A percentile compares a stretch with the other conserved stretches of the same genome.
These are phyloP conservation scores for Cryptomyrus ogoouensis DNA, from an alignment of 2,113 vertebrate species.

Conservation along the genomic window DNA sequence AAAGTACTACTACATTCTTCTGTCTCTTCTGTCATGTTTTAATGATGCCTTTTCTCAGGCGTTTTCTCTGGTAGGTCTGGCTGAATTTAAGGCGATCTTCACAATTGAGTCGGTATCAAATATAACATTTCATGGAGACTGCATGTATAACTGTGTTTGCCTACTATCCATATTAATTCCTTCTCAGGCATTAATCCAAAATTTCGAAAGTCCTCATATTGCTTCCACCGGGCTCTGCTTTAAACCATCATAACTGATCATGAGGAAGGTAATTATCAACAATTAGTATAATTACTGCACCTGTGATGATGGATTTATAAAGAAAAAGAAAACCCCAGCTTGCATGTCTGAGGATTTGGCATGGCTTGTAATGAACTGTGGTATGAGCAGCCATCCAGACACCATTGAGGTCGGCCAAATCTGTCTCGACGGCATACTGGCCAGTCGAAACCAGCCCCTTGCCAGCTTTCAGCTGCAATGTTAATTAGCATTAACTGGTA, in stretches of 20 bases:
- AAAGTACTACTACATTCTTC: neutral
- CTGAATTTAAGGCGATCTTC: neutral
- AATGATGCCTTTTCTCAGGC: neutral
- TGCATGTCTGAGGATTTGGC: neutral
- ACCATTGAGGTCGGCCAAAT: neutral
- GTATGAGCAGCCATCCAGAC: neutral
- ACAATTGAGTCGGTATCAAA: neutral
- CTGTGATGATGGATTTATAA: neutral
- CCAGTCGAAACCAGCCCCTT: neutral
- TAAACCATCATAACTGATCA: neutral
- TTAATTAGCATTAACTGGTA: neutral
- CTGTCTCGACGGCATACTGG: neutral
- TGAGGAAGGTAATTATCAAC: neutral
- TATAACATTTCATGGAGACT: neutral
- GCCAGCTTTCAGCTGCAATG: neutral
- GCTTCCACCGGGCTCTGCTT: neutral
- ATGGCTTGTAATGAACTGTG: neutral
- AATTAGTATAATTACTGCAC: slow-evolving; percentile 6
- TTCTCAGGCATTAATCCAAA: neutral
- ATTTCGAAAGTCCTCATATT: neutral
- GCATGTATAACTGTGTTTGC: neutral
- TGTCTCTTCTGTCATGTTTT: neutral
- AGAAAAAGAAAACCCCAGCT: neutral
- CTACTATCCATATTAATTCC: neutral
- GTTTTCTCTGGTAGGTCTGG: neutral